These are phyloP conservation scores for Drosophila ironensis DNA, from an alignment of 1,140 invertebrate genomes.

Conservation along the genomic window DNA sequence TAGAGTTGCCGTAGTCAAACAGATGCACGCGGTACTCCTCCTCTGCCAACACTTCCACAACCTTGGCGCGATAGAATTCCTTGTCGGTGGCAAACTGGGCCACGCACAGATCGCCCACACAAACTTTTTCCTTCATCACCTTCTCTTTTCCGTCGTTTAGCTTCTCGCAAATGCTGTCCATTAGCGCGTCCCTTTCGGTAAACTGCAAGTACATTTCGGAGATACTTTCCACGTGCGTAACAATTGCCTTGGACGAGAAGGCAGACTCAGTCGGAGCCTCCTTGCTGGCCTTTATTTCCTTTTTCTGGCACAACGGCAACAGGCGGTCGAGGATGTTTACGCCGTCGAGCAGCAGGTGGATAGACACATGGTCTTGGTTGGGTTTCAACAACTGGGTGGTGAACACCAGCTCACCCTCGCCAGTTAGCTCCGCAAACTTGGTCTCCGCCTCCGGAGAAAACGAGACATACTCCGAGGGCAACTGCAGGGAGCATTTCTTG, in stretches of 20 bases:
- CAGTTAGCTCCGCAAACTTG: slow-evolving; percentile 86
- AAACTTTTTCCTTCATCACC: slow-evolving; percentile 4
- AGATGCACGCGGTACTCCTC: slow-evolving; percentile 84
- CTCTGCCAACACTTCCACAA: slow-evolving; percentile 54
- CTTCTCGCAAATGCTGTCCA: slow-evolving; percentile 53
- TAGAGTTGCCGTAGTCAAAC: slow-evolving; percentile 88
- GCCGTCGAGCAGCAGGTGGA: slow-evolving; percentile 85
- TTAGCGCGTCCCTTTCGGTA: slow-evolving; percentile 20
- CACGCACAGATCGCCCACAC: slow-evolving; percentile 53
- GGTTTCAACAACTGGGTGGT: slow-evolving; percentile 85
- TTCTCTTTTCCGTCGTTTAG: slow-evolving; percentile 39
- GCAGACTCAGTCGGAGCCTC: background rate
- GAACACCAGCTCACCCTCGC: slow-evolving; percentile 86
- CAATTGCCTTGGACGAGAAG: slow-evolving; percentile 21
- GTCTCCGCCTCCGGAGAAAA: slow-evolving; percentile 86
- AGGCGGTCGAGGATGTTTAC: slow-evolving; percentile 85
- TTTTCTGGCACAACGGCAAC: slow-evolving; percentile 82
- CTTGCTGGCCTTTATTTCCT: slow-evolving; percentile 34
- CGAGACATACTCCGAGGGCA: slow-evolving; percentile 84
- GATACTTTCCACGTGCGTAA: slow-evolving; percentile 64
- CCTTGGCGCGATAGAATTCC: slow-evolving; percentile 58
- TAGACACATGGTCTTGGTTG: slow-evolving; percentile 85
- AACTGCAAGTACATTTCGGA: slow-evolving; percentile 65
- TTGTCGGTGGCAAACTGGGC: slow-evolving; percentile 51
- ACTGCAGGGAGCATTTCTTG: slow-evolving; percentile 85